Percentiles rank a stretch among this genome's conserved stretches.
These are phyloP conservation scores for Alca torda DNA, from an alignment of 2,797 vertebrate species.

Conservation along the genomic window DNA sequence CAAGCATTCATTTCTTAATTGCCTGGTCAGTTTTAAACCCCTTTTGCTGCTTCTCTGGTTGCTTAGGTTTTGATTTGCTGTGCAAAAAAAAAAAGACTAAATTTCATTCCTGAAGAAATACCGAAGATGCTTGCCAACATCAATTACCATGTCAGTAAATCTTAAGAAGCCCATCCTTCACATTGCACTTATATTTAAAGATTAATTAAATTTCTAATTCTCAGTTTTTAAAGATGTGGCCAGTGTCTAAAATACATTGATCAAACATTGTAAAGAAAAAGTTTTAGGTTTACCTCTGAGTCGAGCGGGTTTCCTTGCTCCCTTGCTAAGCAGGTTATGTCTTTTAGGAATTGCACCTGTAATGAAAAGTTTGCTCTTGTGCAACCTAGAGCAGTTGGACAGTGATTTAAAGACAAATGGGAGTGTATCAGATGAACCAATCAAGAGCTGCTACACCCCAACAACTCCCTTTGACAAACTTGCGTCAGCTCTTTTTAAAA, in stretches of 20 bases:
- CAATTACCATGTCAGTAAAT: neutral
- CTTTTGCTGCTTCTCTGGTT: neutral
- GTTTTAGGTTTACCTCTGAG: slow-evolving; percentile 70
- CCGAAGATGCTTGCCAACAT: neutral
- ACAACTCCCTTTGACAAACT: slow-evolving; percentile 75
- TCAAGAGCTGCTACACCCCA: slow-evolving; percentile 69
- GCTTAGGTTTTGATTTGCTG: neutral
- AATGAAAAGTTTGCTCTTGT: slow-evolving; percentile 65
- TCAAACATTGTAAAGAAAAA: neutral
- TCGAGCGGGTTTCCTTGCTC: slow-evolving; percentile 29
- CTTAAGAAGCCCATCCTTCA: neutral
- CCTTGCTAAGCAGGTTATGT: neutral
- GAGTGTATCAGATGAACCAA: slow-evolving; percentile 79
- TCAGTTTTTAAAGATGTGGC: neutral
- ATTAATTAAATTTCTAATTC: neutral
- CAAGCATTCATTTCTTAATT: neutral
- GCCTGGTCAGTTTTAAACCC: neutral
- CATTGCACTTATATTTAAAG: neutral
- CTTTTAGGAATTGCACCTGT: slow-evolving; percentile 61
- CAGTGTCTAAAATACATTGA: neutral
- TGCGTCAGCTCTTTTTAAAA: slow-evolving; percentile 76
- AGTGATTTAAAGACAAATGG: slow-evolving; percentile 82
- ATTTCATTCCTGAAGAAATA: neutral
- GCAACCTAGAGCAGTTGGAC: slow-evolving; percentile 57
- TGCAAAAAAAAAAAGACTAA: neutral